phyloP scores from a whole-genome alignment of 2,797 vertebrate species.

The Tolypeutes matacus region DNA sequence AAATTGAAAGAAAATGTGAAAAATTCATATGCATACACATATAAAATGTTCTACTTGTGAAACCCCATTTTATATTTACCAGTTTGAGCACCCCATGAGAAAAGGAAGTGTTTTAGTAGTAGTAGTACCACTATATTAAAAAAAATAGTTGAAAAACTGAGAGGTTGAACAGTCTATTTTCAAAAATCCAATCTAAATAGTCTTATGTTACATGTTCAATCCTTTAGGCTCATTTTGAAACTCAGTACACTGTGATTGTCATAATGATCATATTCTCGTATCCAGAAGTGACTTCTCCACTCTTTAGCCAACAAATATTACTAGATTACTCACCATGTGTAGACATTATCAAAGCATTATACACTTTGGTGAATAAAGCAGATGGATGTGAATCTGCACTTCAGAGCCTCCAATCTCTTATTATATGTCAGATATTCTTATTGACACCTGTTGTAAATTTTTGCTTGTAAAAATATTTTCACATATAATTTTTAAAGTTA shows the following conservation, averaged over 20 bases:
- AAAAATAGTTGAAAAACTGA: neutral
- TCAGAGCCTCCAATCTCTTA: neutral
- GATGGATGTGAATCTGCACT: neutral
- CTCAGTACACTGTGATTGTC: neutral
- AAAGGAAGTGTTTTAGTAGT: neutral
- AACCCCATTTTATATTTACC: neutral
- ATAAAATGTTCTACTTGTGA: neutral
- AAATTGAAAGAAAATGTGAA: neutral
- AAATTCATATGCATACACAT: neutral
- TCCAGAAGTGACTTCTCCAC: neutral
- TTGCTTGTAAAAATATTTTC: slow-evolving; percentile 10
- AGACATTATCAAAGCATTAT: neutral
- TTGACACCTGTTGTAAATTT: neutral
- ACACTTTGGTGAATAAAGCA: neutral
- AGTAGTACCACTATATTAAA: neutral
- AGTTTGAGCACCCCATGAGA: neutral
- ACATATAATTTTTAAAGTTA: neutral
- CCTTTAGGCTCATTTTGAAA: neutral
- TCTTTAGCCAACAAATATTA: neutral
- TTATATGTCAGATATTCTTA: neutral
- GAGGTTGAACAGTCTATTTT: neutral
- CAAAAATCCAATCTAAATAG: neutral
- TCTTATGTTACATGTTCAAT: neutral
- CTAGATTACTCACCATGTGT: neutral
- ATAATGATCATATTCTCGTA: neutral